These are phyloP conservation scores for Alosa alosa DNA, from an alignment of 2,113 vertebrate species.

Conservation along the genomic window DNA sequence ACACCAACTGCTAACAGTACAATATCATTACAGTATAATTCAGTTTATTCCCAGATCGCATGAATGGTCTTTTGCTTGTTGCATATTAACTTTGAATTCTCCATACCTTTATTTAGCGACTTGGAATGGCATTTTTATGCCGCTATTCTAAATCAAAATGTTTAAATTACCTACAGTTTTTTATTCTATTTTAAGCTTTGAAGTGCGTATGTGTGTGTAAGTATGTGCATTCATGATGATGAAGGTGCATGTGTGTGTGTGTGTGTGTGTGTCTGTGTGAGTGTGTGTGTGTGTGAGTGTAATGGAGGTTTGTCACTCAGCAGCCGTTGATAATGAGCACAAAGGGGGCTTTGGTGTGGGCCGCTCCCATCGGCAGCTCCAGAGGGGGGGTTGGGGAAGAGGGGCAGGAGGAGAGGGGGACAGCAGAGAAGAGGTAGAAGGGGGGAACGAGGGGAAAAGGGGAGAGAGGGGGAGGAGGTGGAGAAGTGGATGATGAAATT, in stretches of 20 bases:
- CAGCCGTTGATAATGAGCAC: conserved; percentile 19
- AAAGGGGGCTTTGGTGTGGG: conserved; percentile 1
- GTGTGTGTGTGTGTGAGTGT: neutral
- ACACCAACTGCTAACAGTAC: too few relatives aligned
- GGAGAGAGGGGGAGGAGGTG: neutral
- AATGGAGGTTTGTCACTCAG: conserved; percentile 12
- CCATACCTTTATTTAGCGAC: neutral
- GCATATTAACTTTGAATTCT: neutral
- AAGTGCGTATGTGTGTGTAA: neutral
- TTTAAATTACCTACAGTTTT: neutral
- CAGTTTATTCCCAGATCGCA: neutral
- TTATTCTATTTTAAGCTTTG: neutral
- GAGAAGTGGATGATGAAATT: neutral
- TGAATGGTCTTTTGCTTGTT: neutral
- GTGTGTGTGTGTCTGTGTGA: neutral
- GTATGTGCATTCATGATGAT: neutral
- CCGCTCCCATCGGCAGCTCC: conserved; percentile 10
- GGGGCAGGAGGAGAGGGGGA: neutral
- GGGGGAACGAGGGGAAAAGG: neutral
- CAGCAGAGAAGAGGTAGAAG: neutral
- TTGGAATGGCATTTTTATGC: neutral
- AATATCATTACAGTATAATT: neutral
- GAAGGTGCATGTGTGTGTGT: neutral
- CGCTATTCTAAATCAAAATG: neutral
- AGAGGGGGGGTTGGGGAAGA: neutral